These are phyloP conservation scores for Xestia sexstrigata DNA, from an alignment of 2,888 invertebrate genomes.

Conservation along the genomic window DNA sequence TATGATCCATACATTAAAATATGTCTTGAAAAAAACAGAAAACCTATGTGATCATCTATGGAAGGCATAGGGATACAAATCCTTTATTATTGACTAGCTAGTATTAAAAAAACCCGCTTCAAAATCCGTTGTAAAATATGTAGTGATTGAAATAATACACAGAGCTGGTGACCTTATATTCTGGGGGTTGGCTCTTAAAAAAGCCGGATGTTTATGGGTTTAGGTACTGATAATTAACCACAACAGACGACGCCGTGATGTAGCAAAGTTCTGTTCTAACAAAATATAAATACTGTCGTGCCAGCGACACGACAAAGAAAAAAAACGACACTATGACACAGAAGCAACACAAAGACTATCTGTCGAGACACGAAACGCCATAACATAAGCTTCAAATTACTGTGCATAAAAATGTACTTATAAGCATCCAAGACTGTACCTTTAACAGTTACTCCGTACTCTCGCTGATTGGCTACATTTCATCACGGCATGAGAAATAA, in stretches of 20 bases:
- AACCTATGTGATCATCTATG: not conserved
- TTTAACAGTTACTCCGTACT: not conserved
- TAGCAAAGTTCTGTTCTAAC: no score
- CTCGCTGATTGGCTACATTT: slow-evolving; percentile 5
- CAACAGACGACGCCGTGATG: not conserved
- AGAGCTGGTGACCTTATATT: not conserved
- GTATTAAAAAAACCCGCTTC: no score
- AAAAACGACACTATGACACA: not conserved
- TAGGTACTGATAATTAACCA: not conserved
- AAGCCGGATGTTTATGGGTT: not conserved
- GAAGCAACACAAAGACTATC: not conserved
- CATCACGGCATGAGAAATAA: not conserved
- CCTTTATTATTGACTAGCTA: not conserved
- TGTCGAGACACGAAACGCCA: not conserved
- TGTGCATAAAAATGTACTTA: not conserved
- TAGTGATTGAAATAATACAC: not conserved
- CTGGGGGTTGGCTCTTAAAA: not conserved
- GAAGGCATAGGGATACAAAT: not conserved
- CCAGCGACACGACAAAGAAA: not conserved
- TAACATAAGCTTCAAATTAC: not conserved
- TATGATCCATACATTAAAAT: not conserved
- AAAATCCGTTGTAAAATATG: no score
- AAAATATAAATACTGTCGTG: not conserved
- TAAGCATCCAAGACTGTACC: not conserved
- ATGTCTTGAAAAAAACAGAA: not conserved